Conservation (phyloP, 2,113 vertebrate genomes). For the Oophaga pumilio region DNA sequence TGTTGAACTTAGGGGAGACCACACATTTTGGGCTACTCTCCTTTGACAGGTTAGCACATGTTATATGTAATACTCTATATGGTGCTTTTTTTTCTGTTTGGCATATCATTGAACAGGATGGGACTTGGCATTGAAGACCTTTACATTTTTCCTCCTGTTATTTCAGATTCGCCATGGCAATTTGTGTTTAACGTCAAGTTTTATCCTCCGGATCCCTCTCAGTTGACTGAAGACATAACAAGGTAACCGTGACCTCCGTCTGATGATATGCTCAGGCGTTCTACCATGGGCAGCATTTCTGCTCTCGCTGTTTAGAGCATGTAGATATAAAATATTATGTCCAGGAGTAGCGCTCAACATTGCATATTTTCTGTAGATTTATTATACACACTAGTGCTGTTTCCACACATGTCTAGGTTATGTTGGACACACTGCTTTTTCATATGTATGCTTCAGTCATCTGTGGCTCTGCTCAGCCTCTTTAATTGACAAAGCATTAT, state of each 20-base stretch:
- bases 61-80: too few species aligned
- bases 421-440: too few species aligned
- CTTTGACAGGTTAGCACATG: too few species aligned
- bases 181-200: conserved; percentile 98
- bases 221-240: conserved; percentile 93
- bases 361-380: too few species aligned
- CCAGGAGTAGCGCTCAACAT: not conserved
- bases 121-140: not conserved
- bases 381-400: too few species aligned
- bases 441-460: too few species aligned
- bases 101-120: not conserved
- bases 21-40: too few species aligned
- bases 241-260: conserved; percentile 74
- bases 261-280: not conserved
- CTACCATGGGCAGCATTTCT: not conserved
- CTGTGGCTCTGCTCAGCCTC: too few species aligned
- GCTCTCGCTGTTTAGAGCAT: not conserved
- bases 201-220: conserved; percentile 95
- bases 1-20: too few species aligned
- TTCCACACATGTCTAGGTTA: too few species aligned
- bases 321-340: not conserved
- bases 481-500: too few species aligned
- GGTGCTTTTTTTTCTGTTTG: not conserved
- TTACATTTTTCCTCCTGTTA: not conserved
- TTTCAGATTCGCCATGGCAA: conserved; percentile 89